Conservation (phyloP, 2,797 vertebrate species). For the Myioborus miniatus region DNA sequence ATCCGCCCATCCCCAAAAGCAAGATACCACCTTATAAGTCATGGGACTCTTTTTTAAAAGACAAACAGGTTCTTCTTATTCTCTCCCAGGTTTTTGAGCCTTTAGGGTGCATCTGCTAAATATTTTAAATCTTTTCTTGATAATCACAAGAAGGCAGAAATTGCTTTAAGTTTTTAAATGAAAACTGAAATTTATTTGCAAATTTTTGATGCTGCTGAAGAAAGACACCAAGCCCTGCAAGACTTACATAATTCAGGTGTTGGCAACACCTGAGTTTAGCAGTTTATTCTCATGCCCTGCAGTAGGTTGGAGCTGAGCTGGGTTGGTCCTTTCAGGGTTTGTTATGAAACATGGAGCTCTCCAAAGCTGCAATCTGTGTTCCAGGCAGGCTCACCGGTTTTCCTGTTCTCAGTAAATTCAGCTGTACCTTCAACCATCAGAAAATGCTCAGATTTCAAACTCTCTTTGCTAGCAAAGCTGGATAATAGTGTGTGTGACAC, state of each 20-base stretch:
- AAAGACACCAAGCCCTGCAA: neutral
- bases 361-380: neutral
- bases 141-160: neutral
- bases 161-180: neutral
- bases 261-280: neutral
- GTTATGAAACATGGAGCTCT: neutral
- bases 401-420: neutral
- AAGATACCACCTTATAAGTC: constrained; percentile 55
- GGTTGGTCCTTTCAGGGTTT: neutral
- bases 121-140: neutral
- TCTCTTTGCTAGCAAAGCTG: neutral
- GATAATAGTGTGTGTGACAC: neutral
- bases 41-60: neutral
- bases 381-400: neutral
- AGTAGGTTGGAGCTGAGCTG: constrained; percentile 4
- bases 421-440: neutral
- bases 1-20: constrained; percentile 52
- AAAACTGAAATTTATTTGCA: neutral
- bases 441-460: neutral
- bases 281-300: constrained; percentile 46
- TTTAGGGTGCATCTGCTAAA: constrained; percentile 18
- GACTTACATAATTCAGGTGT: constrained; percentile 28
- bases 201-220: neutral
- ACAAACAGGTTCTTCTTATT: constrained; percentile 44
- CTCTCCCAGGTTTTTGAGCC: constrained; percentile 15